Evolutionary conservation across 2,888 invertebrate species (phyloP), one percentile per base, ranked within the genome.

Genomic region (Agrotis segetum): DNA sequence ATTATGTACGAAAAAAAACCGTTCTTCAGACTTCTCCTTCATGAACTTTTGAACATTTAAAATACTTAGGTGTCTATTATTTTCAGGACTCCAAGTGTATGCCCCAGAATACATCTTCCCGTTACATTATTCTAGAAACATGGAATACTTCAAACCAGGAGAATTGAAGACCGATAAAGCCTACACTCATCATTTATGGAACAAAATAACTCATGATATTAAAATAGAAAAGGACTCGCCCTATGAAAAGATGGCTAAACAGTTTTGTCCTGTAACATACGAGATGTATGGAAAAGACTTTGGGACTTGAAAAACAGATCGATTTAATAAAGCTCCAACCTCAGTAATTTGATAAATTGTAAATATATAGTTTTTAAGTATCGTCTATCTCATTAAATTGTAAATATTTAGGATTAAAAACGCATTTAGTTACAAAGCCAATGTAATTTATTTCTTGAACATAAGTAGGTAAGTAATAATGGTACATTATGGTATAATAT

Each of bases 51-150:
- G 6, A 29, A 29, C 29, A 29, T 29, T 24, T 40, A 16, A 19
- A 19, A 40, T 1, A 34, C 6, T 74, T 1, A 24, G 24, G 24
- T 24, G 24, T 67, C 19, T 1, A n/a, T 19, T 40, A 24, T 56
- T 89, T 88, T 47, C 86, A 92, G 92, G 97, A 5, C 97, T 98
- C 84, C 96, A 93, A 69, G 97, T 98, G 0, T 97, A 96, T 81
- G 96, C 97, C 0, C 96, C 97, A 0, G 95, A 96, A 17, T 93
- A 96, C 16, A 98, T 98, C 88, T 98, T 98, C 89, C 97, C 98
- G 0, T 94, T 98, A 34, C 95, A 95, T 49, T 98, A 97, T 96
- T 88, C 90, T 70, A 89, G 97, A 0, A 59, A 59, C 4, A 7
- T 52, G 5, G 34, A 59, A 7, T 84, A 84, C 29, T 84, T 84